phyloP scores from a whole-genome alignment of 2,113 vertebrate species.

The Semicossyphus pulcher region DNA sequence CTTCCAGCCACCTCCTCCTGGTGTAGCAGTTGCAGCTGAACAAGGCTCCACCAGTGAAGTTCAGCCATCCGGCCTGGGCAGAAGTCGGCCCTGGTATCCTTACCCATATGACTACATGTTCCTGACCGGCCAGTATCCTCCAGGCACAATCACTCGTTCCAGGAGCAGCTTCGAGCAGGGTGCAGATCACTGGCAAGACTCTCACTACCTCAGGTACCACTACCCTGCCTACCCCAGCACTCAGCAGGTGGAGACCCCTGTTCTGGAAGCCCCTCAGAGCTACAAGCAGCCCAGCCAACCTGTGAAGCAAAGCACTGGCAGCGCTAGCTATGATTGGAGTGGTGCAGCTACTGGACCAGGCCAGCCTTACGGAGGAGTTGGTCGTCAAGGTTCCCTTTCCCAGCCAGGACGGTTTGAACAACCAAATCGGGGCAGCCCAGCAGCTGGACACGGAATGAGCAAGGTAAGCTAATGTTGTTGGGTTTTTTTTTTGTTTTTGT shows the following conservation, averaged over 20 bases:
- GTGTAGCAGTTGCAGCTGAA: fast-evolving
- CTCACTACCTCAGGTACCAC: neutral
- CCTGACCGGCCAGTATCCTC: constrained; percentile 28
- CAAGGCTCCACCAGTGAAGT: neutral
- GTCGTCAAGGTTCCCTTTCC: neutral
- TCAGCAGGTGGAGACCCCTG: neutral
- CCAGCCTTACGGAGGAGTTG: neutral
- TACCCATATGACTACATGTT: constrained; percentile 7
- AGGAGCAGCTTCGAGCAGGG: constrained; percentile 35
- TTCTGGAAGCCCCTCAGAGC: neutral
- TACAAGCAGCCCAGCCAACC: fast-evolving
- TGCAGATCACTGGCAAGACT: neutral
- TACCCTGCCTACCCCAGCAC: neutral
- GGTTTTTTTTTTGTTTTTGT: too few relatives aligned
- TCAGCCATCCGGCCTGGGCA: fast-evolving
- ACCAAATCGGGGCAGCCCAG: neutral
- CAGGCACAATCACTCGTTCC: constrained; percentile 18
- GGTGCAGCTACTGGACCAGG: neutral
- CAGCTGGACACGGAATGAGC: neutral
- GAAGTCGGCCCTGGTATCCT: neutral
- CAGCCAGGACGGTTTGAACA: too few relatives aligned
- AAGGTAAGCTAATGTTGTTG: too few relatives aligned
- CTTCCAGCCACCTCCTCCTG: neutral
- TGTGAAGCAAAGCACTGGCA: neutral
- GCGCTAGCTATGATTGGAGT: neutral